A percentile compares a stretch with the other conserved stretches of the same genome.
Evolutionary conservation across 2,888 invertebrate species (phyloP).

Genomic region (Tenthredo notha): DNA sequence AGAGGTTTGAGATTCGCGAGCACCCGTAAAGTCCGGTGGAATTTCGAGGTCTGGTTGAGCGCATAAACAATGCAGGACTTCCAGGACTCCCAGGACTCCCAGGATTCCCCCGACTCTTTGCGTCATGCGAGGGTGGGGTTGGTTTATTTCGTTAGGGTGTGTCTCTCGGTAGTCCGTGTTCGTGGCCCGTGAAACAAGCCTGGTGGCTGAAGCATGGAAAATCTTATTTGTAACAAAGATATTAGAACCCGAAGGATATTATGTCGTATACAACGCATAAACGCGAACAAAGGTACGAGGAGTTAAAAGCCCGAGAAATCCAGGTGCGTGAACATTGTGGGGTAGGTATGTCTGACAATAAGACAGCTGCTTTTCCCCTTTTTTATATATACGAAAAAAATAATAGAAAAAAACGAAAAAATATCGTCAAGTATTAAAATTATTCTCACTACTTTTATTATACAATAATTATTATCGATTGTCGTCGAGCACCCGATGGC

Average conservation of each 20-base stretch:
- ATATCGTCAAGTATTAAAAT: neutral
- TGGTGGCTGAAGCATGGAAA: constrained; percentile 38
- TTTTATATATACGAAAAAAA: neutral
- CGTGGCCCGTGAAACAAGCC: constrained; percentile 43
- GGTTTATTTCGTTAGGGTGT: constrained; percentile 43
- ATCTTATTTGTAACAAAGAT: constrained; percentile 49
- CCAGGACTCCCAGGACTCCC: constrained; percentile 40
- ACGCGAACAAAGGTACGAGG: constrained; percentile 9
- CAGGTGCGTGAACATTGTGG: neutral
- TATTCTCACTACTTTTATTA: neutral
- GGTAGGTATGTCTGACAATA: neutral
- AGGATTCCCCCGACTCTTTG: constrained; percentile 22
- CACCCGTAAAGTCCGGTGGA: constrained; percentile 36
- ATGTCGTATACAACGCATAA: constrained; percentile 21
- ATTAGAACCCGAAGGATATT: constrained; percentile 41
- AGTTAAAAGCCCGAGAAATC: constrained; percentile 28
- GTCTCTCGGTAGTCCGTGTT: constrained; percentile 34
- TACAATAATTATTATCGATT: neutral
- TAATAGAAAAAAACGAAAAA: neutral
- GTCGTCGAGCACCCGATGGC: neutral
- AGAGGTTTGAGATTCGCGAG: constrained; percentile 27
- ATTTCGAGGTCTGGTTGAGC: constrained; percentile 36
- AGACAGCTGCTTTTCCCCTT: neutral
- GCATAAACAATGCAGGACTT: constrained; percentile 51
- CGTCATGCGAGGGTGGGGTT: neutral